phyloP scores from a whole-genome alignment of 2,113 vertebrate genomes.

The Kryptolebias marmoratus region DNA sequence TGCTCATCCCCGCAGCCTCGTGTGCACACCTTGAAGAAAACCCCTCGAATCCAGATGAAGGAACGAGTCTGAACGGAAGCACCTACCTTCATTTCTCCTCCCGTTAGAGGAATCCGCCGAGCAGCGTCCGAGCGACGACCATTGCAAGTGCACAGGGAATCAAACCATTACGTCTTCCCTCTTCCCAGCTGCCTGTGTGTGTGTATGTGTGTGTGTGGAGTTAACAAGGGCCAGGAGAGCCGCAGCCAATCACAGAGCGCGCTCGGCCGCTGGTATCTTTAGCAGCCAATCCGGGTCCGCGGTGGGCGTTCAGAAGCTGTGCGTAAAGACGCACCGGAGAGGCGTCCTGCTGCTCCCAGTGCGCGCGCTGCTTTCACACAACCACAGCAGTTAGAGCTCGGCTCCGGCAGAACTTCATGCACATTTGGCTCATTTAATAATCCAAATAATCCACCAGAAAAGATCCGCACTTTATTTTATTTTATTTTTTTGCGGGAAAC shows the following conservation, averaged over 20 bases:
- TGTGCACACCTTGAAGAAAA: conserved; percentile 14
- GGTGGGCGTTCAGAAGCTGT: conserved; percentile 54
- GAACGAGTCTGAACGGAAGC: neutral
- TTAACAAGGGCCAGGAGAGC: conserved; percentile 73
- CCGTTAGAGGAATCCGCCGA: conserved; percentile 72
- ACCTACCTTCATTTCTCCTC: conserved; percentile 83
- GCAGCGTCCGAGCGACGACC: conserved; percentile 74
- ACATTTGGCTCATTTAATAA: neutral
- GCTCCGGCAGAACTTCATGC: neutral
- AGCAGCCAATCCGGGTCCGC: conserved; percentile 73
- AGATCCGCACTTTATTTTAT: too few species aligned
- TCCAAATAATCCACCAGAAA: neutral
- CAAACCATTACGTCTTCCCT: conserved; percentile 84
- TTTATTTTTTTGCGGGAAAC: too few species aligned
- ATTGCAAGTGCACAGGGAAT: conserved; percentile 75
- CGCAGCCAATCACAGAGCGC: conserved; percentile 66
- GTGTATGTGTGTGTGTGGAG: conserved; percentile 59
- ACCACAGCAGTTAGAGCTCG: too few species aligned
- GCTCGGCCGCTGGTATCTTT: conserved; percentile 58
- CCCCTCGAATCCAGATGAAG: neutral
- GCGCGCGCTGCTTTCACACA: neutral
- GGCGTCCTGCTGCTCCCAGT: conserved; percentile 36
- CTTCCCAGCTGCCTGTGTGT: conserved; percentile 68
- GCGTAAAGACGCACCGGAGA: conserved; percentile 54
- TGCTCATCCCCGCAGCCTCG: conserved; percentile 36